These are phyloP conservation scores for Chionoecetes opilio DNA, from an alignment of 1,140 invertebrate genomes.

Conservation along the genomic window DNA sequence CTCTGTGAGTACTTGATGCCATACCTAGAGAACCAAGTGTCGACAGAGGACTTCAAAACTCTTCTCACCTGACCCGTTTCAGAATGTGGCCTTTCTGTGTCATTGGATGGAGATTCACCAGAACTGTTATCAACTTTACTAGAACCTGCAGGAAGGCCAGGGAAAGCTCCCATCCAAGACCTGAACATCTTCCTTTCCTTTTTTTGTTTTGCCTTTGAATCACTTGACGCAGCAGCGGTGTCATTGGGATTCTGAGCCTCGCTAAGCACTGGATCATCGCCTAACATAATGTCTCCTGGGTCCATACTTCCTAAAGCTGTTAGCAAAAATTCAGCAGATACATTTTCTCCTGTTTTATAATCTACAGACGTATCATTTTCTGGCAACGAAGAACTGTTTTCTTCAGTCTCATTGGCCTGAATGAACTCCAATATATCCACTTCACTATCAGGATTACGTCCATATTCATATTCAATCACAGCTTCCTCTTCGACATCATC, in stretches of 20 bases:
- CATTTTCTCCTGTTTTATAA: conserved; percentile 25
- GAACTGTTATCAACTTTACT: not conserved
- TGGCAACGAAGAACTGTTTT: not conserved
- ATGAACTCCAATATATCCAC: conserved; percentile 52
- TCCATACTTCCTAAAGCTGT: not conserved
- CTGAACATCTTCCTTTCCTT: conserved; percentile 25
- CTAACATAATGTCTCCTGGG: not conserved
- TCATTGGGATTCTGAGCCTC: not conserved
- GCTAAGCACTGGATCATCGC: conserved; percentile 15
- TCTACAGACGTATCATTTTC: not conserved
- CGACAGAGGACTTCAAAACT: conserved; percentile 19
- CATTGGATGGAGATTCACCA: not conserved
- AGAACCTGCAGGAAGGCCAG: conserved; percentile 17
- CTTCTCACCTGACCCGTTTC: not conserved
- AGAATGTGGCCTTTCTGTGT: not conserved
- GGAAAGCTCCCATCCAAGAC: conserved; percentile 73
- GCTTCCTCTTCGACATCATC: not conserved
- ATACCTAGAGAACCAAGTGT: conserved; percentile 71
- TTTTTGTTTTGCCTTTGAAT: conserved; percentile 3
- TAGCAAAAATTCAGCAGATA: not conserved
- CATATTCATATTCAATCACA: conserved; percentile 49
- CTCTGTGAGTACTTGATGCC: not conserved
- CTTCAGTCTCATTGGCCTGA: conserved; percentile 2
- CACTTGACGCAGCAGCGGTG: not conserved
- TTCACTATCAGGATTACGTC: conserved; percentile 45